Evolutionary conservation across 2,797 vertebrate genomes (phyloP).

Genomic region (Cebuella pygmaea): DNA sequence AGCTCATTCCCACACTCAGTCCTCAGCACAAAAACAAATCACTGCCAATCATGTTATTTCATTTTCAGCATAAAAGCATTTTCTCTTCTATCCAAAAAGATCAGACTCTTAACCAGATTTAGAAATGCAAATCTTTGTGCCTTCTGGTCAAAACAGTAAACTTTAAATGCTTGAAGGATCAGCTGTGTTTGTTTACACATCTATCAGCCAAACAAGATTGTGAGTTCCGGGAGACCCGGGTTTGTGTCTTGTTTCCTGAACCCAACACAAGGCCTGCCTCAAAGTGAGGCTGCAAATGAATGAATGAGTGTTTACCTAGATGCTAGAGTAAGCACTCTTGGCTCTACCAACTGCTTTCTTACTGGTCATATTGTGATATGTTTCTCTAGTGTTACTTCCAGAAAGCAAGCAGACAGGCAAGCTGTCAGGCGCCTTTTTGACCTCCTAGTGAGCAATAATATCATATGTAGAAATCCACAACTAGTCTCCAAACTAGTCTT

Average conservation of each 20-base stretch:
- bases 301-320: not conserved
- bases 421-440: not conserved
- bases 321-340: not conserved
- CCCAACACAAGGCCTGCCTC: not conserved
- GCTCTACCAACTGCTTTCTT: not conserved
- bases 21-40: not conserved
- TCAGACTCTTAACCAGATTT: not conserved
- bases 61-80: not conserved
- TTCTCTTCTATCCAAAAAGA: not conserved
- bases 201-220: not conserved
- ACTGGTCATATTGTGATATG: not conserved
- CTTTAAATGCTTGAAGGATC: not conserved
- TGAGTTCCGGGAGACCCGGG: not conserved
- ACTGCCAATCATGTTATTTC: too few species aligned
- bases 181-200: not conserved
- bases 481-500: not conserved
- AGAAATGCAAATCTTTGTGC: not conserved
- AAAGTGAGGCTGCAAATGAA: not conserved
- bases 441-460: not conserved
- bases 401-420: not conserved
- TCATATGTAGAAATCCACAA: not conserved
- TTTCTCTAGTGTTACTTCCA: not conserved
- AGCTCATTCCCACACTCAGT: not conserved
- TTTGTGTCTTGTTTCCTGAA: not conserved
- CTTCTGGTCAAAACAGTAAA: not conserved